These are phyloP conservation scores for Heterohyrax brucei DNA, from an alignment of 2,797 vertebrate species.

Conservation along the genomic window DNA sequence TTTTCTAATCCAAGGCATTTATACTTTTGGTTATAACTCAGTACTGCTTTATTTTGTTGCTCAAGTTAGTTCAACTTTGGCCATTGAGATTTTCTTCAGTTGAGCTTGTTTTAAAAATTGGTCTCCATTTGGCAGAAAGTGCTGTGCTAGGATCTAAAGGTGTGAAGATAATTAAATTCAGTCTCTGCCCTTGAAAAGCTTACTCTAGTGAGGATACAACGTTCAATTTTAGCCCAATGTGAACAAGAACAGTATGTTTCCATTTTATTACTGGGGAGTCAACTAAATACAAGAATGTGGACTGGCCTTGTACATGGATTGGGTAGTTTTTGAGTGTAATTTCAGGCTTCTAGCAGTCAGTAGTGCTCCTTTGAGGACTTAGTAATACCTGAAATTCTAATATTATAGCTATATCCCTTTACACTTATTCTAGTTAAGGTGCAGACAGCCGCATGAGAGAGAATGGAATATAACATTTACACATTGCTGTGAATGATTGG, in stretches of 20 bases:
- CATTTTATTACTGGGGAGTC: not conserved
- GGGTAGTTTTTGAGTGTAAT: not conserved
- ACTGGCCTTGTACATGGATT: not conserved
- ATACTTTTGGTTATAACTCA: not conserved
- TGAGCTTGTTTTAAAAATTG: slow-evolving; percentile 70
- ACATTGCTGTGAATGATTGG: not conserved
- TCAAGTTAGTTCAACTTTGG: not conserved
- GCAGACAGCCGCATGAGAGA: not conserved
- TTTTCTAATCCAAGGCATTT: slow-evolving; percentile 15
- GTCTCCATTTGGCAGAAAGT: not conserved
- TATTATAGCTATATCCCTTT: not conserved
- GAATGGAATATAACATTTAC: not conserved
- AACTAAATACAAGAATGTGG: not conserved
- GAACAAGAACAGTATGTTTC: not conserved
- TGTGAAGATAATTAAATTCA: not conserved
- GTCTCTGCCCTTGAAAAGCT: slow-evolving; percentile 26
- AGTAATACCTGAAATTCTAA: not conserved
- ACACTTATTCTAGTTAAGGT: not conserved
- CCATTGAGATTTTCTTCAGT: not conserved
- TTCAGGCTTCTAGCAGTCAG: not conserved
- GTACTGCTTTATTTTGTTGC: not conserved
- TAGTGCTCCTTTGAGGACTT: not conserved
- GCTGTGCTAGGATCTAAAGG: slow-evolving; percentile 7
- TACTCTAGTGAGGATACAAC: not conserved
- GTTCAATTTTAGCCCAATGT: not conserved